These are phyloP conservation scores for Drosophila mettleri DNA, from an alignment of 2,888 invertebrate species.

Conservation along the genomic window DNA sequence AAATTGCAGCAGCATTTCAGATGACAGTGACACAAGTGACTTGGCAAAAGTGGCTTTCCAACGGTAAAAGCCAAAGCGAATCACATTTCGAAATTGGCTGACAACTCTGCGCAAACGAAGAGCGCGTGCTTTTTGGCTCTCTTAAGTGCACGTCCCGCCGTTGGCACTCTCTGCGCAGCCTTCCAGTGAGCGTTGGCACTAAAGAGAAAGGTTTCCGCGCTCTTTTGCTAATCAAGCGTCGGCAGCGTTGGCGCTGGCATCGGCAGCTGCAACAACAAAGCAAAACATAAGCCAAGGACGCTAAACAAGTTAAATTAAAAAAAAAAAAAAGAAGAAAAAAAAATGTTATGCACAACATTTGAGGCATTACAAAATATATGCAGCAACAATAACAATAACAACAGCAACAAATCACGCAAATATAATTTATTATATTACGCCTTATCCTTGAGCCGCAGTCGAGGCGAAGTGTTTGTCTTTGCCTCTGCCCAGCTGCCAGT, in stretches of 20 bases:
- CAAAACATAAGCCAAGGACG: slow-evolving; percentile 35
- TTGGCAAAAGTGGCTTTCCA: slow-evolving; percentile 24
- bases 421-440: slow-evolving; percentile 79
- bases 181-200: slow-evolving; percentile 42
- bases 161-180: slow-evolving; percentile 47
- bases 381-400: slow-evolving; percentile 36
- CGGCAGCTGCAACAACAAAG: slow-evolving; percentile 31
- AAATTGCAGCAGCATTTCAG: slow-evolving; percentile 35
- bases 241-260: slow-evolving; percentile 4
- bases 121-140: slow-evolving; percentile 35
- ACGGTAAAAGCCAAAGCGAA: slow-evolving; percentile 2
- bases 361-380: slow-evolving; percentile 52
- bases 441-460: slow-evolving; percentile 80
- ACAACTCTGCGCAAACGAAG: slow-evolving; percentile 47
- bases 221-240: slow-evolving; percentile 28
- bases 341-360: slow-evolving; percentile 52
- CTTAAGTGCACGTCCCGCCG: slow-evolving; percentile 29
- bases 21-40: slow-evolving; percentile 13
- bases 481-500: slow-evolving; percentile 15
- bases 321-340: slow-evolving; percentile 7
- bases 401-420: slow-evolving; percentile 76
- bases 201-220: slow-evolving; percentile 20
- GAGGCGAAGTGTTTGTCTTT: slow-evolving; percentile 67
- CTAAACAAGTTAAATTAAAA: slow-evolving; percentile 40
- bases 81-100: slow-evolving; percentile 20